Percentiles rank a stretch among this genome's conserved stretches.
Evolutionary conservation across 1,140 invertebrate genomes (phyloP).

Genomic region (Leptonema lineaticorne): DNA sequence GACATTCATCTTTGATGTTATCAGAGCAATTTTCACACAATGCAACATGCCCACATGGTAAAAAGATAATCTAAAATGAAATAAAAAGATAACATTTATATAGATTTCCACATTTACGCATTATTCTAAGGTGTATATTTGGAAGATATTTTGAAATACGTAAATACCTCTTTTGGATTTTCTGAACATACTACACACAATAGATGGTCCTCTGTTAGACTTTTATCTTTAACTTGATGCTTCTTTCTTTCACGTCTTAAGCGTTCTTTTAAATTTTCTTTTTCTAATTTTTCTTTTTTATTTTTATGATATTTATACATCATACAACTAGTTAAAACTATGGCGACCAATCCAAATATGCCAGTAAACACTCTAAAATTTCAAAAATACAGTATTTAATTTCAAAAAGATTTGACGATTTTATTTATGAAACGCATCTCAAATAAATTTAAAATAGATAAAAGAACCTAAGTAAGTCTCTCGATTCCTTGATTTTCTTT

Average conservation of each 20-base stretch:
- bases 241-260: conserved; percentile 64
- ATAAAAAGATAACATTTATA: too few relatives aligned
- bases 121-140: too few relatives aligned
- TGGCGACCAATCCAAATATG: conserved; percentile 67
- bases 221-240: conserved; percentile 62
- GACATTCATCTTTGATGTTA: conserved; percentile 67
- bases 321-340: conserved; percentile 64
- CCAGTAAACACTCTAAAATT: conserved; percentile 63
- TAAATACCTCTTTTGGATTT: conserved; percentile 73
- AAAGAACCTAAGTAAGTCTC: conserved; percentile 59
- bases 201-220: conserved; percentile 66
- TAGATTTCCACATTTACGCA: too few relatives aligned
- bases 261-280: conserved; percentile 60
- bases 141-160: too few relatives aligned
- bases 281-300: conserved; percentile 57
- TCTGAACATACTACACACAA: conserved; percentile 74
- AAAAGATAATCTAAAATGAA: conserved; percentile 67
- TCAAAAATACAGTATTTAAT: conserved; percentile 22
- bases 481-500: conserved; percentile 68
- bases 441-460: not conserved
- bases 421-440: not conserved
- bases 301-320: conserved; percentile 63
- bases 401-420: not conserved
- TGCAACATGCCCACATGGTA: conserved; percentile 82
- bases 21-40: conserved; percentile 79